Evolutionary conservation across 2,797 vertebrate genomes (phyloP).

Genomic region (Myripristis murdjan): DNA sequence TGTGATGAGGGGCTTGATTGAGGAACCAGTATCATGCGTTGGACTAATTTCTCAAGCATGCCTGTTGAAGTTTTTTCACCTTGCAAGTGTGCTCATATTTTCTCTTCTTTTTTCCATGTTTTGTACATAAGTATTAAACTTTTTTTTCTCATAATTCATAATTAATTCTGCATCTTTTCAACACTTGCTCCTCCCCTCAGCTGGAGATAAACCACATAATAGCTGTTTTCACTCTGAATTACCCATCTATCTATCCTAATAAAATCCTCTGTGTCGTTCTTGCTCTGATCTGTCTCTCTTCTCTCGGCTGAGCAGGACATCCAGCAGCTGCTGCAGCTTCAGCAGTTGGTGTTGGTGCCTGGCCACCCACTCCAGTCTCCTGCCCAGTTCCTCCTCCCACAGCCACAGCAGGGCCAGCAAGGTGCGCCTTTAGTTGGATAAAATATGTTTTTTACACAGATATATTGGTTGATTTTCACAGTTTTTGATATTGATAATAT

Average conservation of each 20-base stretch:
- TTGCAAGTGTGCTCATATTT: slow-evolving; percentile 23
- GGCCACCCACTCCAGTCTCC: slow-evolving; percentile 92
- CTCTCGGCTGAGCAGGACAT: slow-evolving; percentile 85
- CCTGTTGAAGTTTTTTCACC: slow-evolving; percentile 54
- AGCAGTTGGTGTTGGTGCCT: slow-evolving; percentile 93
- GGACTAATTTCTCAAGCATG: slow-evolving; percentile 22
- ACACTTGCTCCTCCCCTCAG: neutral
- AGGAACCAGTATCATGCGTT: slow-evolving; percentile 34
- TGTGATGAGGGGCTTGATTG: slow-evolving; percentile 45
- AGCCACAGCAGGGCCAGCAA: slow-evolving; percentile 89
- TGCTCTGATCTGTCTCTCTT: slow-evolving; percentile 17
- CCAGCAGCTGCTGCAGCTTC: slow-evolving; percentile 93
- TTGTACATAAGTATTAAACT: neutral
- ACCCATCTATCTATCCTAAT: neutral
- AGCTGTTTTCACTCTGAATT: neutral
- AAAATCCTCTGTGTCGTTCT: neutral
- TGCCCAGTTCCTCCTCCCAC: slow-evolving; percentile 93
- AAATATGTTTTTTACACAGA: too few relatives aligned
- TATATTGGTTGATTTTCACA: neutral
- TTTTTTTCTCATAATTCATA: slow-evolving; percentile 25
- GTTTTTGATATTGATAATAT: too few relatives aligned
- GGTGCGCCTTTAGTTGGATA: too few relatives aligned
- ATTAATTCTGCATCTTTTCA: slow-evolving; percentile 9
- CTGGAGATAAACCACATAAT: neutral
- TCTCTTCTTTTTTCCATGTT: neutral